These are phyloP conservation scores for Esperia sulphurella DNA, from an alignment of 2,888 invertebrate genomes.

Conservation along the genomic window DNA sequence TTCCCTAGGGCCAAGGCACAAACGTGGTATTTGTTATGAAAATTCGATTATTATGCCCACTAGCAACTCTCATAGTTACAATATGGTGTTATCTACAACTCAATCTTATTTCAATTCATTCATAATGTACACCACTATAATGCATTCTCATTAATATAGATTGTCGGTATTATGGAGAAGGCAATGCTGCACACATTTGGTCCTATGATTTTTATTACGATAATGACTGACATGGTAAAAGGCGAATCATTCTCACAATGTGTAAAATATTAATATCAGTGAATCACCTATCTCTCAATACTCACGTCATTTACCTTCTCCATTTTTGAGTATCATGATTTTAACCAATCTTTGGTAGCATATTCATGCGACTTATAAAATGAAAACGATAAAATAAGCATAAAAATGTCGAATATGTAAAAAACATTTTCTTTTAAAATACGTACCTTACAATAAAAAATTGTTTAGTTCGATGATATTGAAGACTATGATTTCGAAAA, in stretches of 20 bases:
- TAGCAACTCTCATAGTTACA: slow-evolving; percentile 27
- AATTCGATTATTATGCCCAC: slow-evolving; percentile 44
- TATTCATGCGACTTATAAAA: slow-evolving; percentile 6
- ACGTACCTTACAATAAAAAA: background rate
- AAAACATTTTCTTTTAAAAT: background rate
- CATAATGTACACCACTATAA: slow-evolving; percentile 11
- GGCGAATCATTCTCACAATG: background rate
- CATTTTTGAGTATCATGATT: slow-evolving; percentile 21
- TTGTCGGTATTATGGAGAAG: slow-evolving; percentile 13
- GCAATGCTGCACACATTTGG: slow-evolving; percentile 5
- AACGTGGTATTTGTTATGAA: slow-evolving; percentile 55
- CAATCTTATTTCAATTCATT: slow-evolving; percentile 14
- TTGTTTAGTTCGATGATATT: background rate
- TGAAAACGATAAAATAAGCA: slow-evolving; percentile 4
- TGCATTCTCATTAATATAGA: slow-evolving; percentile 10
- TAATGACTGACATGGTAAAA: too few relatives aligned
- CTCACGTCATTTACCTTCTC: slow-evolving; percentile 16
- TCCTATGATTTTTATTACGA: background rate
- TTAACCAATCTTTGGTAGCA: slow-evolving; percentile 29
- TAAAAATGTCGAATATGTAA: background rate
- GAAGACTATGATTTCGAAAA: background rate
- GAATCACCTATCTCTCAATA: background rate
- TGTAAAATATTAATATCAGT: background rate
- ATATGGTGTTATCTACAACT: slow-evolving; percentile 18
- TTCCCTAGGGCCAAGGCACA: slow-evolving; percentile 72